Base-by-base conservation (phyloP, 2,888 invertebrate genomes). In the Meteorus cinctellus region DNA sequence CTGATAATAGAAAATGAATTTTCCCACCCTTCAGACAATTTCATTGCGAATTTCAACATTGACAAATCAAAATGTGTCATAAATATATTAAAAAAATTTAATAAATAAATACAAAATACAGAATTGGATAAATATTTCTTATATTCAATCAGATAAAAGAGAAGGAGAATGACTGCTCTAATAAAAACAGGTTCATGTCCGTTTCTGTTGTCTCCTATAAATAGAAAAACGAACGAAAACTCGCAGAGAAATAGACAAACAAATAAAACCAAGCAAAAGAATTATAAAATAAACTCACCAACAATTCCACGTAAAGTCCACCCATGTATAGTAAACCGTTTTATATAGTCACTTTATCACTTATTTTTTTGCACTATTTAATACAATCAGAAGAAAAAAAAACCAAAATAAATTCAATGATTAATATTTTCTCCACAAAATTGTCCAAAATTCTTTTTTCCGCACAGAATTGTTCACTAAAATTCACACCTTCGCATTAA, bases 311-410 rank as follows among this genome's bases (percentile, higher is more conserved):
- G 79, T 79, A 81, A 70, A 74, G 74, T 82, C 19, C 81, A 80
- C 81, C 84, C 83, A 81, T 80, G 80, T 78, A 77, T 80, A 65
- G 80, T 80, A 77, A 81, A 82, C 79, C 82, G 82, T 82, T 77
- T 81, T 63, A 55, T 19, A 55, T 63, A 72, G 55, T 79, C 84
- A 85, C 84, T 41, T 82, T 82, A 85, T 86, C 87, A 87, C 86
- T 86, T 24, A 24, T 24, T 80, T 81, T 85, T 84, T 84, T 85
- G 82, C 55, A 55, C 19, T 55, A 19, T 3, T n/a, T 1, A 55
- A 78, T 76, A 81, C 84, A 85, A 86, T 82, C 81, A 79, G 68
- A 62, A 67, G 27, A 48, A 34, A 69, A 27, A 36, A 48, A 59
- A 12, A 45, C 31, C 29, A 34, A 45, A 5, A 19, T 4, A 48